A percentile compares a stretch with the other conserved stretches of the same genome.
These are phyloP conservation scores for Campoletis sonorensis DNA, from an alignment of 1,140 invertebrate genomes.

Conservation along the genomic window DNA sequence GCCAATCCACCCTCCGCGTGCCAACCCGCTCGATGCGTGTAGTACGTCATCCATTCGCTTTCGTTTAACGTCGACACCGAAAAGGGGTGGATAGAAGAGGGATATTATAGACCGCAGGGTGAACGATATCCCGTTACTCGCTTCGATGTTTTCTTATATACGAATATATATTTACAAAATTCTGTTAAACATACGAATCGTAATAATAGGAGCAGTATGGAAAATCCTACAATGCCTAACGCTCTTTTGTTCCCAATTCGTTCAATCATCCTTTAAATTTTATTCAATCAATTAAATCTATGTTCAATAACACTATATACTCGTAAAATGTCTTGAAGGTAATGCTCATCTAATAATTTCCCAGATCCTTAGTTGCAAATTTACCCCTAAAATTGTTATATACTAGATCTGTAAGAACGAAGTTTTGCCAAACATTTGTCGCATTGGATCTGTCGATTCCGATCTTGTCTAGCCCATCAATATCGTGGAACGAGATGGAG, in stretches of 20 bases:
- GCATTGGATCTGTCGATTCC: not conserved
- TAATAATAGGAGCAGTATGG: not conserved
- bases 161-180: not conserved
- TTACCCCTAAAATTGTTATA: not conserved
- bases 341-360: too few relatives aligned
- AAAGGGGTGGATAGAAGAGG: conserved; percentile 48
- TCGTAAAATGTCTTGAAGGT: too few relatives aligned
- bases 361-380: too few relatives aligned
- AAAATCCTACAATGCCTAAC: too few relatives aligned
- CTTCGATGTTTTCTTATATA: conserved; percentile 13
- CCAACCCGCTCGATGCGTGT: conserved; percentile 26
- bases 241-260: too few relatives aligned
- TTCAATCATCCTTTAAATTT: too few relatives aligned
- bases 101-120: conserved; percentile 22
- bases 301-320: too few relatives aligned
- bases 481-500: conserved; percentile 13
- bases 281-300: too few relatives aligned
- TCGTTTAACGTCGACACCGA: conserved; percentile 49
- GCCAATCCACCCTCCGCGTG: conserved; percentile 28
- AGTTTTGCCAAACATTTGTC: not conserved
- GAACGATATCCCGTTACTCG: conserved; percentile 39
- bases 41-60: conserved; percentile 53
- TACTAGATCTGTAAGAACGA: not conserved
- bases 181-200: conserved; percentile 2
- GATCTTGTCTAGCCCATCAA: not conserved